Evolutionary conservation across 2,888 invertebrate genomes (phyloP), one percentile per base, ranked within the genome.

Genomic region (Erpobdella octoculata): DNA sequence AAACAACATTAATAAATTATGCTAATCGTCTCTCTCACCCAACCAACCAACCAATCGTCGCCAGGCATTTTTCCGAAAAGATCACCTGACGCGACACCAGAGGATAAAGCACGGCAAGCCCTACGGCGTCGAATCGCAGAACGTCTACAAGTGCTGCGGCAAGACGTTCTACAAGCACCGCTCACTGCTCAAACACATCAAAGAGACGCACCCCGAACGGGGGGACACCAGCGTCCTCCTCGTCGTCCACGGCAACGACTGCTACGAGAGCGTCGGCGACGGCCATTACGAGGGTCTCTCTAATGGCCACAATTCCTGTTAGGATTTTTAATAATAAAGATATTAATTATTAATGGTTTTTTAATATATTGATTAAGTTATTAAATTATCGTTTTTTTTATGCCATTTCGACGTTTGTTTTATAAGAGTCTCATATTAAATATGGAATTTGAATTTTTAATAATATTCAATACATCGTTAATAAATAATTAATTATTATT

Each of bases 31-130:
- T n/a, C n/a, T n/a, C n/a, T n/a, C n/a, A n/a, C n/a, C 33, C 12
- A 8, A 58, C 9, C n/a, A 9, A 9, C 65, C 2, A 1, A n/a
- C 18, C 65, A 9, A 21, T 21, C 65, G 21, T 65, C 35, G 9
- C 25, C 58, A 69, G 71, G 71, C 71, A 25, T 71, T 71, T 59
- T 71, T 67, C 66, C 66, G 71, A 12, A 71, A 67, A 38, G 71
- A 71, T 41, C 71, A 71, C 41, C 53, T 71, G 38, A 71, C 67
- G n/a, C 71, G 71, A 21, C 71, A 71, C 35, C 71, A 71, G 41
- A 41, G 71, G 36, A 71, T 71, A 46, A 71, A 71, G 36, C 71
- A 71, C 41, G 71, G 71, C 66, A 71, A 71, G 38, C 71, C 71
- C 21, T 71, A 67, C 46, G 71, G 71, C 28, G 71, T 67, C 12